Evolutionary conservation across 2,797 vertebrate species (phyloP).

Genomic region (Eupleurogrammus muticus): DNA sequence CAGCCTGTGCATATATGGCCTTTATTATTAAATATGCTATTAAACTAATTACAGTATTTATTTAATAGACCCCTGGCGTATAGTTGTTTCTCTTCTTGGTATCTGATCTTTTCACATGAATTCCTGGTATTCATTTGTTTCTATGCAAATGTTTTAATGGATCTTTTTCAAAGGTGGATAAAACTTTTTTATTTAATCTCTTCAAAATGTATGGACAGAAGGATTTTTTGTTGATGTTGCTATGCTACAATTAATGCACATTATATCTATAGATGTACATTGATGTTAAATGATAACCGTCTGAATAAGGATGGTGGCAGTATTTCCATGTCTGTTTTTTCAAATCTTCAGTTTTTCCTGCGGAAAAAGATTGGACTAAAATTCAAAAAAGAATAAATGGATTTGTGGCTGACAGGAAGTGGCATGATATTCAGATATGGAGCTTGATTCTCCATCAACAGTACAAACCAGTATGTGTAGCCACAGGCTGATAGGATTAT

Average conservation of each 20-base stretch:
- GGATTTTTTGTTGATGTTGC: not conserved
- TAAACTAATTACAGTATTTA: no score
- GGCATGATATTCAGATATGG: not conserved
- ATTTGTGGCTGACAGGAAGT: not conserved
- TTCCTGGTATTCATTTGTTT: not conserved
- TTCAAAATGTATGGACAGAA: not conserved
- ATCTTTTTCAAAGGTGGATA: no score
- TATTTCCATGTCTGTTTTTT: not conserved
- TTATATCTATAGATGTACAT: no score
- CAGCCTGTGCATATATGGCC: not conserved
- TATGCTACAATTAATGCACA: not conserved
- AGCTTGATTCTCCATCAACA: not conserved
- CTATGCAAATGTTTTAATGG: no score
- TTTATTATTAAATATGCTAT: not conserved
- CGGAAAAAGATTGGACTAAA: no score
- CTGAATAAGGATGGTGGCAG: not conserved
- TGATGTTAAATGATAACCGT: not conserved
- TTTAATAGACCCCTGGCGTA: not conserved
- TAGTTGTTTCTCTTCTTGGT: slow-evolving; percentile 14
- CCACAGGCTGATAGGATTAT: no score
- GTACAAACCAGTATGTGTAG: slow-evolving; percentile 1
- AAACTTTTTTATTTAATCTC: not conserved
- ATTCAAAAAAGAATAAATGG: no score
- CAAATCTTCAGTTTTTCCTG: not conserved
- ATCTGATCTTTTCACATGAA: slow-evolving; percentile 13